Evolutionary conservation across 2,113 vertebrate species (phyloP).

Genomic region (Coptodon bakossiorum): DNA sequence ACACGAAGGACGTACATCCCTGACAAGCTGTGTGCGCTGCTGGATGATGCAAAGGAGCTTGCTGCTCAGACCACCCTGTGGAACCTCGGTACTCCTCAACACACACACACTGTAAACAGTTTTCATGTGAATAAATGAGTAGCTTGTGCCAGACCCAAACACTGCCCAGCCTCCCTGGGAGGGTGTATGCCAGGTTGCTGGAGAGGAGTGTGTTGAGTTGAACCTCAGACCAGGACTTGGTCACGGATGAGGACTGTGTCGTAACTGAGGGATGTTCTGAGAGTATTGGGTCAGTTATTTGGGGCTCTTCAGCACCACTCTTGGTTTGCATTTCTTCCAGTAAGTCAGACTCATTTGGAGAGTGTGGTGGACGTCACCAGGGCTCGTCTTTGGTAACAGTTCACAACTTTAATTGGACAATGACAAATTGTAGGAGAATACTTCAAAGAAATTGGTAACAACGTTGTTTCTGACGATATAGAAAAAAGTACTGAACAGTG

Average conservation of each 20-base stretch:
- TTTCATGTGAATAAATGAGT: background rate
- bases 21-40: conserved; percentile 81
- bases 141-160: background rate
- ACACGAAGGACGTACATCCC: conserved; percentile 82
- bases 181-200: background rate
- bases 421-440: background rate
- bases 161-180: background rate
- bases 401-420: background rate
- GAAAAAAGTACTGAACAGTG: rapidly evolving
- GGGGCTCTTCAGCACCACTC: background rate
- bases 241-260: background rate
- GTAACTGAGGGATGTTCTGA: background rate
- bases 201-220: background rate
- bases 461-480: background rate
- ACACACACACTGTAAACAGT: background rate
- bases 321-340: background rate
- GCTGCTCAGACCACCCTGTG: conserved; percentile 83
- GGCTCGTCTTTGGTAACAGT: background rate
- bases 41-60: conserved; percentile 91
- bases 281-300: background rate
- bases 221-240: background rate
- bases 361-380: background rate
- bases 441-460: background rate
- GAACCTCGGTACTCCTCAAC: conserved; percentile 12
- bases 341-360: background rate